Evolutionary conservation across 2,113 vertebrate species (phyloP).

Genomic region (Coptodon rendalli): DNA sequence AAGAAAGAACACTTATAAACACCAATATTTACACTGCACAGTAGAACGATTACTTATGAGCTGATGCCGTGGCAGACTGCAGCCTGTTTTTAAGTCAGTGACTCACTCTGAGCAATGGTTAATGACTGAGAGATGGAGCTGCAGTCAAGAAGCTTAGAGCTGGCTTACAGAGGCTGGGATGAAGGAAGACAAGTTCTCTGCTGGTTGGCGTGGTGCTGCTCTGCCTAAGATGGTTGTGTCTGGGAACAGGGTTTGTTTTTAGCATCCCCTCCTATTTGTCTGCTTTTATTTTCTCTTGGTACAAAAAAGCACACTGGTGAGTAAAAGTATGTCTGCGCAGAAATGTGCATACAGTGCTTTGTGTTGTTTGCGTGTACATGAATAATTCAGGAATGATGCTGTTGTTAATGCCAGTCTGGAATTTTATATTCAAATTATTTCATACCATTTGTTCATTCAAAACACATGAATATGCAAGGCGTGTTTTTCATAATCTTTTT

Average conservation of each 20-base stretch:
- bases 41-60: slow-evolving; percentile 35
- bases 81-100: slow-evolving; percentile 36
- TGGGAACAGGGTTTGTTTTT: neutral
- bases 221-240: slow-evolving; percentile 41
- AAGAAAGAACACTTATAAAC: neutral
- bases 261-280: neutral
- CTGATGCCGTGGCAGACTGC: slow-evolving; percentile 10
- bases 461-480: neutral
- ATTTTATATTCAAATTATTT: neutral
- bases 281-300: neutral
- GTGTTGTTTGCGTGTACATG: slow-evolving; percentile 3
- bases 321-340: neutral
- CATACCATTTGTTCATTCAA: neutral
- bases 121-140: slow-evolving; percentile 18
- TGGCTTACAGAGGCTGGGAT: neutral
- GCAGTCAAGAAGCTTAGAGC: slow-evolving; percentile 11
- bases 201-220: neutral
- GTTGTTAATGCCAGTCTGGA: slow-evolving; percentile 4
- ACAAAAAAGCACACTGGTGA: neutral
- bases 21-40: slow-evolving; percentile 27
- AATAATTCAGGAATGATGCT: slow-evolving; percentile 42
- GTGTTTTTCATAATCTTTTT: neutral
- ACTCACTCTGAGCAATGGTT: slow-evolving; percentile 36
- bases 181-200: slow-evolving; percentile 16
- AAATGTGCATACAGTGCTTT: neutral